A percentile compares a stretch with the other conserved stretches of the same genome.
Conservation (phyloP, 2,888 invertebrate genomes). For the Rhagophthalmus giganteus region DNA sequence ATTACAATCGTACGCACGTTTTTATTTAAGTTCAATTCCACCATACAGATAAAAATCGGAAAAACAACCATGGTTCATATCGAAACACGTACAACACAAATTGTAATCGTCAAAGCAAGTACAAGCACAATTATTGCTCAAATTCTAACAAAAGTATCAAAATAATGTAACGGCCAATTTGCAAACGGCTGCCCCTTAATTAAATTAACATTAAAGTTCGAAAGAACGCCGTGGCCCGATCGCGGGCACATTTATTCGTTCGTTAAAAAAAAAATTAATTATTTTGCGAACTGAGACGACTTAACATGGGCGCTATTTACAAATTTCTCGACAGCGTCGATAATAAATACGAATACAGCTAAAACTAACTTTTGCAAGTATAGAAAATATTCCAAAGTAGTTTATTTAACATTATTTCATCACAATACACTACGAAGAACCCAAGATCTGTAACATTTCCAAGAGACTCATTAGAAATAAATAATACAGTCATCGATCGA, state of each 20-base stretch:
- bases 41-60: constrained; percentile 23
- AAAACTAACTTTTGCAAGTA: constrained; percentile 23
- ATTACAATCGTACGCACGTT: background rate
- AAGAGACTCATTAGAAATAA: constrained; percentile 5
- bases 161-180: constrained; percentile 7
- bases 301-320: constrained; percentile 8
- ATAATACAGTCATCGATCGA: background rate
- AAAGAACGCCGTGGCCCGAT: too few species aligned
- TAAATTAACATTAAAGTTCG: too few species aligned
- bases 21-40: constrained; percentile 16
- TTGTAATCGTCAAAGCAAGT: too few species aligned
- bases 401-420: constrained; percentile 11
- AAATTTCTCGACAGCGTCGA: constrained; percentile 14
- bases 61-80: constrained; percentile 14
- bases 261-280: constrained; percentile 6
- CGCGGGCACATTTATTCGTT: too few species aligned
- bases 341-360: constrained; percentile 29
- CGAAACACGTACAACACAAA: too few species aligned
- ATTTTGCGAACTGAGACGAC: too few species aligned
- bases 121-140: constrained; percentile 9
- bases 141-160: constrained; percentile 8
- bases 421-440: constrained; percentile 19
- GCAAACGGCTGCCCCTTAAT: constrained; percentile 8
- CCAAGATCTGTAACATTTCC: constrained; percentile 17
- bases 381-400: constrained; percentile 20